Evolutionary conservation across 2,797 vertebrate species (phyloP).

Genomic region (Poliocrania exsul): DNA sequence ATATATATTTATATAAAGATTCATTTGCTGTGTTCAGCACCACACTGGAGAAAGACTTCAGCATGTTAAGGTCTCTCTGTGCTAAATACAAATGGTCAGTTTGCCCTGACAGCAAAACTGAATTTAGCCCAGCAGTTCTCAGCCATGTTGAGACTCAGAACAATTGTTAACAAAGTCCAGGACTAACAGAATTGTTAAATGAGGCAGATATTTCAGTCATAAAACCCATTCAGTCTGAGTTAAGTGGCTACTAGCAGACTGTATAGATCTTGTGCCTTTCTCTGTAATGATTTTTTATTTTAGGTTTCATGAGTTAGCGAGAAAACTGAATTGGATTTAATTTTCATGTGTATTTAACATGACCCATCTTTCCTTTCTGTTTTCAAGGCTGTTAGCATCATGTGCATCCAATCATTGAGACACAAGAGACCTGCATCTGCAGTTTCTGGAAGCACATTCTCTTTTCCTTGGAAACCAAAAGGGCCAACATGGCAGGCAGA

Average conservation of each 20-base stretch:
- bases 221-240: neutral
- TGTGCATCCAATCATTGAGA: neutral
- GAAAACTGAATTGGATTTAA: neutral
- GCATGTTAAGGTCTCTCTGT: neutral
- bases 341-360: neutral
- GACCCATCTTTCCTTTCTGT: neutral
- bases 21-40: neutral
- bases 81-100: neutral
- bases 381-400: neutral
- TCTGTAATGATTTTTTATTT: neutral
- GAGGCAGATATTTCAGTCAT: neutral
- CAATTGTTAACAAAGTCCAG: neutral
- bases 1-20: neutral
- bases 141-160: neutral
- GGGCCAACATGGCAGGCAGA: accelerated
- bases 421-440: neutral
- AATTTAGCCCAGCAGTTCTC: neutral
- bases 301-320: neutral
- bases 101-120: neutral
- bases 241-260: neutral
- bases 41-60: neutral
- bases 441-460: neutral
- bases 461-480: neutral
- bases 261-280: neutral
- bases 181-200: neutral